Percentiles rank a stretch among this genome's conserved stretches.
These are phyloP conservation scores for Sphyrna mokarran DNA, from an alignment of 2,113 vertebrate genomes.

Conservation along the genomic window DNA sequence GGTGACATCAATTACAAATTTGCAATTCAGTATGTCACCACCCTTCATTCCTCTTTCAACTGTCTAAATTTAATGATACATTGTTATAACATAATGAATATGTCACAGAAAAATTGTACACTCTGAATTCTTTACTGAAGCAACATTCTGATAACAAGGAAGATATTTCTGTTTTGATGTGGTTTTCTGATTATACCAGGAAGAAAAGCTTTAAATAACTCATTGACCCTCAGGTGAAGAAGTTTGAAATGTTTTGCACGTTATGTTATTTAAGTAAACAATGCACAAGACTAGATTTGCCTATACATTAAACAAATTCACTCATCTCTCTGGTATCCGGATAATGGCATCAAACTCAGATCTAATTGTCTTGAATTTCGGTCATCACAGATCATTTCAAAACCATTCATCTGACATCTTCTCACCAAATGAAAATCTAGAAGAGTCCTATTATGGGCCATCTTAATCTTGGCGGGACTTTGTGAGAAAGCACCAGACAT, in stretches of 20 bases:
- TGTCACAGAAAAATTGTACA: neutral
- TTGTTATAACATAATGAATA: neutral
- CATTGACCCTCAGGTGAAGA: neutral
- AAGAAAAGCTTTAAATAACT: neutral
- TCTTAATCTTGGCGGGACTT: too few relatives aligned
- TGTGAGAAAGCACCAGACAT: too few relatives aligned
- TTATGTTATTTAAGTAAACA: neutral
- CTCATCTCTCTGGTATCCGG: too few relatives aligned
- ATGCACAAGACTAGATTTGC: neutral
- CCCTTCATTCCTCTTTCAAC: neutral
- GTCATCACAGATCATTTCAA: too few relatives aligned
- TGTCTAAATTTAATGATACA: neutral
- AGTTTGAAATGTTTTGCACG: neutral
- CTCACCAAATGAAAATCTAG: too few relatives aligned
- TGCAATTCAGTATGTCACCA: neutral
- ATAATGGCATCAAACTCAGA: too few relatives aligned
- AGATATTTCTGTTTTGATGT: neutral
- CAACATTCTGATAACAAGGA: neutral
- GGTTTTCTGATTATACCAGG: neutral
- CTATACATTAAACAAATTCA: neutral
- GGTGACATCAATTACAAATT: neutral
- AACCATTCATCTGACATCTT: too few relatives aligned
- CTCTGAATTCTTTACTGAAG: neutral
- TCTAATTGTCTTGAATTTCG: too few relatives aligned
- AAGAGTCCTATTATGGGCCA: too few relatives aligned